These are phyloP conservation scores for Sialia sialis DNA, from an alignment of 2,113 vertebrate genomes.

Conservation along the genomic window DNA sequence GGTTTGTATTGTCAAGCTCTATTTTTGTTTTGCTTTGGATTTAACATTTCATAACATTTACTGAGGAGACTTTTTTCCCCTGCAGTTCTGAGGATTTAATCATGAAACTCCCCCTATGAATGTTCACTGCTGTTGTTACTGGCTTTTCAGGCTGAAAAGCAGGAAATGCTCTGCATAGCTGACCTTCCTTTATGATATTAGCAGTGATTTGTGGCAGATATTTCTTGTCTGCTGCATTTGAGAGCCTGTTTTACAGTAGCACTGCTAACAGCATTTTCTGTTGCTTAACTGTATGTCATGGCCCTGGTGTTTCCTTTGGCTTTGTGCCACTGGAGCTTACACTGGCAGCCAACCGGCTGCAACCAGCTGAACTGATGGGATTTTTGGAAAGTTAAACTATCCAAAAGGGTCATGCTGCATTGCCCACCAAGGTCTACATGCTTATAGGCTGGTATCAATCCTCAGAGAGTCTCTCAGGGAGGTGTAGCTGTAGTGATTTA, in stretches of 20 bases:
- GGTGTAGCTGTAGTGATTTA: background rate
- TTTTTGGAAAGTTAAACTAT: background rate
- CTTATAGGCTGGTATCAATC: background rate
- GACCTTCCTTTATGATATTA: slow-evolving; percentile 52
- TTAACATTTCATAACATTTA: background rate
- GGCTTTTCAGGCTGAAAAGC: slow-evolving; percentile 31
- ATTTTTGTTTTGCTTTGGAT: background rate
- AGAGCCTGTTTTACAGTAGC: background rate
- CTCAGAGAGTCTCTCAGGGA: background rate
- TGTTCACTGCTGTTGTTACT: slow-evolving; percentile 31
- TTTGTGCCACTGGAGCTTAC: background rate
- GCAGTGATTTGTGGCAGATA: slow-evolving; percentile 17
- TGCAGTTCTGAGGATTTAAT: slow-evolving; percentile 27
- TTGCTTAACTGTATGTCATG: background rate
- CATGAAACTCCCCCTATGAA: background rate
- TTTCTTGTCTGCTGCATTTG: background rate
- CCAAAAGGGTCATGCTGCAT: background rate
- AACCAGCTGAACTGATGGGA: background rate
- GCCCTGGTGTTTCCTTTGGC: slow-evolving; percentile 8
- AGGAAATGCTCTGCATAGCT: slow-evolving; percentile 74
- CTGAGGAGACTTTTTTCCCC: background rate
- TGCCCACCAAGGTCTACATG: background rate
- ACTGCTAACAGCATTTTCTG: background rate
- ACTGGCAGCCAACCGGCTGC: background rate
- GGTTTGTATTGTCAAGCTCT: background rate